Evolutionary conservation across 2,888 invertebrate genomes (phyloP).

Genomic region (Leptinotarsa rubiginosa): DNA sequence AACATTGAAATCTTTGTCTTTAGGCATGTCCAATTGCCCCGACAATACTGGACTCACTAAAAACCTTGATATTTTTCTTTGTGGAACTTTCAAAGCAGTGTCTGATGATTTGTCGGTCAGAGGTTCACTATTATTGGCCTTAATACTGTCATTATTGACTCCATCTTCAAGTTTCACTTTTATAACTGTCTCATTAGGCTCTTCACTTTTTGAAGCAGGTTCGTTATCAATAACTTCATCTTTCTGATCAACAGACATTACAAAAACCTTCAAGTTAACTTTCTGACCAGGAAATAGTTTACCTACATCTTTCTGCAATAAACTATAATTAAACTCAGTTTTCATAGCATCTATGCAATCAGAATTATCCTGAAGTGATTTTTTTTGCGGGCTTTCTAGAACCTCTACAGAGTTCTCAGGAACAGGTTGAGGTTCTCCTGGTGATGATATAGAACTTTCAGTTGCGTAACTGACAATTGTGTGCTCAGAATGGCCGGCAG

Average conservation of each 20-base stretch:
- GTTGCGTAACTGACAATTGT: slow-evolving; percentile 56
- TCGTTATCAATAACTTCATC: slow-evolving; percentile 29
- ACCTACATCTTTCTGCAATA: slow-evolving; percentile 54
- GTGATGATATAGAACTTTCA: slow-evolving; percentile 53
- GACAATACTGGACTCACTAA: slow-evolving; percentile 84
- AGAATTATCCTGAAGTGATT: slow-evolving; percentile 29
- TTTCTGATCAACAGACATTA: slow-evolving; percentile 53
- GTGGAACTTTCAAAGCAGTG: slow-evolving; percentile 63
- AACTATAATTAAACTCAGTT: slow-evolving; percentile 56
- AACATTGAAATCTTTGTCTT: slow-evolving; percentile 59
- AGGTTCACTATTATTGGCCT: slow-evolving; percentile 39
- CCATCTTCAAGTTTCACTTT: slow-evolving; percentile 42
- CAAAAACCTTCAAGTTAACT: slow-evolving; percentile 61
- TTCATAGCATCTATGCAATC: slow-evolving; percentile 55
- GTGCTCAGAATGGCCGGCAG: slow-evolving; percentile 46
- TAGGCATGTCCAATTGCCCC: slow-evolving; percentile 66
- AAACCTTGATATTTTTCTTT: slow-evolving; percentile 83
- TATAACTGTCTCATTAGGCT: slow-evolving; percentile 39
- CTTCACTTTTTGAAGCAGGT: slow-evolving; percentile 19
- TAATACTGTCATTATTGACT: slow-evolving; percentile 47
- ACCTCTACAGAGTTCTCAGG: slow-evolving; percentile 29
- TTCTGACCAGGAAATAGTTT: slow-evolving; percentile 59
- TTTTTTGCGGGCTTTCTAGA: slow-evolving; percentile 31
- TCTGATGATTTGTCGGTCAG: slow-evolving; percentile 45
- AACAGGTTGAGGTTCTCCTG: slow-evolving; percentile 41